Evolutionary conservation across 2,113 vertebrate genomes (phyloP), one percentile per base, ranked within the genome.

Genomic region (Passer montanus): DNA sequence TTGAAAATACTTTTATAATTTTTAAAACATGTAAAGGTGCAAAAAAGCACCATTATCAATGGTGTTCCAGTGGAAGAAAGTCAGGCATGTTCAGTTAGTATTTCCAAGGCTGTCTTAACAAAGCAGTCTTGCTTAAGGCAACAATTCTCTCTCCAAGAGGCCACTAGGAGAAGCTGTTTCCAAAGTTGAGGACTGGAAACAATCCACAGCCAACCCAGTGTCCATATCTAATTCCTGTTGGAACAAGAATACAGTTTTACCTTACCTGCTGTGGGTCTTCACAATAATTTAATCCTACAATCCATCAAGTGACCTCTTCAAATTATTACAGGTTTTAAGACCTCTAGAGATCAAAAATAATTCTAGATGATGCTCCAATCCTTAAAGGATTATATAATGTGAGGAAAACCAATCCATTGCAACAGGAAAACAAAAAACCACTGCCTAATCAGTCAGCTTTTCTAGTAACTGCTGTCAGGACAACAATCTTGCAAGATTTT

Each of bases 121-220:
- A 63, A 78, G 37, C 67, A 69, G 15, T 70, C 33, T 75, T 73
- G 31, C 41, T 60, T 69, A 39, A 68, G 39, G 39, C 62, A 67
- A 37, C 37, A 66, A 0, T 79, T 89, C 31, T 31, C 26, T 72
- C 58, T 76, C 53, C 6, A 4, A 87, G 58, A 95, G 58, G 67
- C 91, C 89, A 80, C 91, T 93, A 94, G 87, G 89, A 95, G 94
- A 96, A 94, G 89, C 84, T 96, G 63, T 95, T 97, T 93, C 74
- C 82, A 90, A 82, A 94, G 81, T 15, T 79, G 78, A 95, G 41
- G 58, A 10, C 81, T 83, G 28, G 63, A 87, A 93, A 62, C 21
- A 60, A 72, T 44, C 52, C 58, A 23, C 26, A 52, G 28, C 35
- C 69, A 75, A 56, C 7, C 37, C 31, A 41, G 8, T n/a, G 21